Conservation (phyloP, 1,140 invertebrate genomes). For the Choristoneura fumiferana region DNA sequence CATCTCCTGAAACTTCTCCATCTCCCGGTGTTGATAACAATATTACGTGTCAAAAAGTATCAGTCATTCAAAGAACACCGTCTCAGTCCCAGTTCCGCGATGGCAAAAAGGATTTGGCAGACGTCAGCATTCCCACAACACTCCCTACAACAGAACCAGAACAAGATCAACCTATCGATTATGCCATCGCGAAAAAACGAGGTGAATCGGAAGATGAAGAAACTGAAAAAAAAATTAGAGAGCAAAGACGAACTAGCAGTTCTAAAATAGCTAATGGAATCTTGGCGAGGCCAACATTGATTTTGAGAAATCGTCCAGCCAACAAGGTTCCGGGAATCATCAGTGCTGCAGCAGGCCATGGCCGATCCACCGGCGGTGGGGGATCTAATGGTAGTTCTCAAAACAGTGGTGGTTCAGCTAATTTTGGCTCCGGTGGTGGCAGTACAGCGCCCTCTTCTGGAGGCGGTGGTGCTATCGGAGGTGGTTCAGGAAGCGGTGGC, state of each 20-base stretch:
- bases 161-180: conserved; percentile 92
- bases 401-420: conserved; percentile 76
- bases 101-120: conserved; percentile 77
- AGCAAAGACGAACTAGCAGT: conserved; percentile 79
- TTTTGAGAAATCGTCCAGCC: conserved; percentile 71
- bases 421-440: conserved; percentile 76
- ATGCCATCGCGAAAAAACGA: conserved; percentile 89
- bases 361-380: conserved; percentile 81
- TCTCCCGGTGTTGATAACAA: conserved; percentile 73
- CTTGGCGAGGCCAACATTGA: conserved; percentile 68
- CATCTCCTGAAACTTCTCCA: conserved; percentile 69
- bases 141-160: conserved; percentile 78
- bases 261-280: conserved; percentile 80
- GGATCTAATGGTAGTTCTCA: conserved; percentile 75
- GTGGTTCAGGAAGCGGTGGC: conserved; percentile 83
- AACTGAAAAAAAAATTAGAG: conserved; percentile 79
- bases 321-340: conserved; percentile 80
- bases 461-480: conserved; percentile 79
- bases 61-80: conserved; percentile 90
- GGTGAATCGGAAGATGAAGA: conserved; percentile 83
- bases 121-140: conserved; percentile 72
- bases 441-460: conserved; percentile 79
- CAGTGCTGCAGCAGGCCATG: conserved; percentile 87
- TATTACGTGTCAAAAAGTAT: conserved; percentile 82
- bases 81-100: conserved; percentile 77